Evolutionary conservation across 2,888 invertebrate species (phyloP).

Genomic region (Catocala sponsa): DNA sequence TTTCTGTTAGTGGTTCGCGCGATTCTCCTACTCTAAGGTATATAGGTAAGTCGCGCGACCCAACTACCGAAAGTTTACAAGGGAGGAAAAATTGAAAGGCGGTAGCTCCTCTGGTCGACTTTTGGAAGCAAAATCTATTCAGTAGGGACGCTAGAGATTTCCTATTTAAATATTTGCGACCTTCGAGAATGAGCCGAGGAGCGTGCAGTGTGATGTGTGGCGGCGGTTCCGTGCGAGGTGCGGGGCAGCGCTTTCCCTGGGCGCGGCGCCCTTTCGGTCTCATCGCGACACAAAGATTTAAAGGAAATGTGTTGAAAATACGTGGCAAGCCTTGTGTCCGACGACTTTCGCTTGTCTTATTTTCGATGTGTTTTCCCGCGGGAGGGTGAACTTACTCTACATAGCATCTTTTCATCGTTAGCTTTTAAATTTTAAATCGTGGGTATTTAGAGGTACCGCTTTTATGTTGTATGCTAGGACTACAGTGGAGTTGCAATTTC

Average conservation of each 20-base stretch:
- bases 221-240: neutral
- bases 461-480: constrained; percentile 18
- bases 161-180: neutral
- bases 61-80: too few species aligned
- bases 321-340: neutral
- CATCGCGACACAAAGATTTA: neutral
- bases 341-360: neutral
- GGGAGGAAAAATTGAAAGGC: too few species aligned
- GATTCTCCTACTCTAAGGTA: too few species aligned
- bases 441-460: constrained; percentile 22
- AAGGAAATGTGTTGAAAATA: neutral
- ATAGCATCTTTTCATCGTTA: constrained; percentile 18
- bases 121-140: too few species aligned
- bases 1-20: neutral
- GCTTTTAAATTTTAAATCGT: constrained; percentile 24
- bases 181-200: neutral
- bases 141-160: constrained; percentile 1
- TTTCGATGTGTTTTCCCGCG: constrained; percentile 19
- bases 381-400: constrained; percentile 14
- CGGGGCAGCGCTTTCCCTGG: neutral
- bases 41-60: too few species aligned
- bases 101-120: too few species aligned
- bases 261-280: neutral
- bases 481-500: constrained; percentile 16
- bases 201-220: neutral